Evolutionary conservation across 1,140 invertebrate genomes (phyloP), one percentile per base, ranked within the genome.

Genomic region (Brachionus manjavacas): DNA sequence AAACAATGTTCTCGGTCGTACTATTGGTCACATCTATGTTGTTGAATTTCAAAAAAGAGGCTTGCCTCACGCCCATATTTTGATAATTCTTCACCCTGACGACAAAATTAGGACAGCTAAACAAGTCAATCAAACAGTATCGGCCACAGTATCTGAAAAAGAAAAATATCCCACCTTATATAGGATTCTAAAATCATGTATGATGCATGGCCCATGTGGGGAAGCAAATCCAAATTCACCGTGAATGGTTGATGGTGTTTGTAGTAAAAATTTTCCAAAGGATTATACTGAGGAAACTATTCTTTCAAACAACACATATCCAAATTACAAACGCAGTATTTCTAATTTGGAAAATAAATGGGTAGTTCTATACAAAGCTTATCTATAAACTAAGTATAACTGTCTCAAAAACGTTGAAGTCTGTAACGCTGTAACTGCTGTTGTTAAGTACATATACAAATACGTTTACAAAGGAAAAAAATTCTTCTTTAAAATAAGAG

Each of bases 391-490:
- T 8, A 85, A 52, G 43, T 84, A 85, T 49, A 79, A 85, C 23
- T 74, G 84, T 66, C 86, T 86, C 31, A 85, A 86, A 11, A 85
- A 86, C 72, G 86, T 86, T 28, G 85, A 86, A 85, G 25, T 81
- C n/a, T 86, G 85, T 70, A 85, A 41, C 28, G 83, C 85, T 12
- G 23, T 83, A 3, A 84, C 85, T 20, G 74, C 76, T 28, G 66
- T 85, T 20, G 85, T n/a, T n/a, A n/a, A 86, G 52, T 90, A 88
- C 52, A 87, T 86, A 87, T 90, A 49, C 85, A 86, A 46, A 88
- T 91, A 68, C 88, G 87, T 85, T 85, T 87, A 86, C 85, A 86
- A 85, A 86, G 90, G 88, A 87, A 86, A 52, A 28, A 28, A 28
- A 28, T 28, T 28, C 1, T 28, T 28, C 28, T 28, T 28, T 28